phyloP scores from a whole-genome alignment of 2,888 invertebrate species.

The Hymenopus coronatus region DNA sequence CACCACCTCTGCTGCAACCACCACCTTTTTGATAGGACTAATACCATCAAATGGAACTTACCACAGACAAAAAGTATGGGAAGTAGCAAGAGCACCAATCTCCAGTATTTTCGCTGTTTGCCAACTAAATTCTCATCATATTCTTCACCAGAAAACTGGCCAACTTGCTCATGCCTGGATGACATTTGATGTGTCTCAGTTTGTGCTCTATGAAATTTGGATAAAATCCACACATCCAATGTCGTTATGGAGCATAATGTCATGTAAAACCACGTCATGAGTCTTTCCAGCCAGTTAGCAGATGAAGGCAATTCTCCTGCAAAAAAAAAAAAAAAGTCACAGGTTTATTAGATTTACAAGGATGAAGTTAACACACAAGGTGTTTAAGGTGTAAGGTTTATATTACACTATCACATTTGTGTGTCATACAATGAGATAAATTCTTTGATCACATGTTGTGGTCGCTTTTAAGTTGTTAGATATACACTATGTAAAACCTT shows the following conservation, averaged over 20 bases:
- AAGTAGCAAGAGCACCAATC: neutral
- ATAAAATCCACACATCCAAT: neutral
- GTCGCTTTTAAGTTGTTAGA: no score
- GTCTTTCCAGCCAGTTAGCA: neutral
- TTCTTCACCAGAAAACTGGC: neutral
- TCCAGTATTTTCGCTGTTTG: neutral
- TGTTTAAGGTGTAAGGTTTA: no score
- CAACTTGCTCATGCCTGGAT: neutral
- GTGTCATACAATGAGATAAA: no score
- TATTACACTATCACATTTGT: no score
- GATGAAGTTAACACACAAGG: no score
- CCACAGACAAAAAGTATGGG: conserved; percentile 1
- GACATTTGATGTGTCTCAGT: neutral
- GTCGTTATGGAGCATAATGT: neutral
- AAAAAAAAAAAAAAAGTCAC: neutral
- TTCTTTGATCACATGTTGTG: no score
- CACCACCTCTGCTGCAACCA: neutral
- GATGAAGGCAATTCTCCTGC: neutral
- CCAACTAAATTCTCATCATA: neutral
- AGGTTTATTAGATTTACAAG: no score
- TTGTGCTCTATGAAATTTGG: neutral
- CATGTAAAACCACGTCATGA: neutral
- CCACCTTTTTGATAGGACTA: no score
- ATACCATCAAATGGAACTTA: neutral
- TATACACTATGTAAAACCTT: no score